Base-by-base conservation (phyloP, 2,113 vertebrate species). In the Pseudonaja textilis region DNA sequence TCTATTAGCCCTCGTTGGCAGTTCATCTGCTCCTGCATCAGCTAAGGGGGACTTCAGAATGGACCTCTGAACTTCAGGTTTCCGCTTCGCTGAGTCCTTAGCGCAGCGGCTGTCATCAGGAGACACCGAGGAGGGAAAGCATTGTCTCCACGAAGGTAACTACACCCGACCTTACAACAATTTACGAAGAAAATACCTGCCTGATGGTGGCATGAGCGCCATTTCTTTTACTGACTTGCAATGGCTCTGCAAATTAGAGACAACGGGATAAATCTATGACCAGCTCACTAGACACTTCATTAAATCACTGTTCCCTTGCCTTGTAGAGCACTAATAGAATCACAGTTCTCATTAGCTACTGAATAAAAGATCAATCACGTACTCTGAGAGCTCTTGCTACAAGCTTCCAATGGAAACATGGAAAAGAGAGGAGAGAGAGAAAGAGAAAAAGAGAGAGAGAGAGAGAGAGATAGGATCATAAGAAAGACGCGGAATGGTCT, bases 1-100 rank as follows among this genome's bases (percentile, higher is more conserved):
- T 99, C 98, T 98, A 99, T 99, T 99, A 99, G 98, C 98, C 97
- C 97, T 98, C 94, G 97, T 97, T 99, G 99, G 98, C 99, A 99
- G 98, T 98, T 99, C 98, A 98, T 98, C 98, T 98, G 99, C 98
- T 98, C 97, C 97, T 95, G 98, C 98, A 97, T 97, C 97, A 85
- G 97, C 97, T 96, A 92, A 97, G 97, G 97, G 98, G 98, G 97
- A 97, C 98, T 98, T 47, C 95, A 95, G 97, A 97, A 95, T 92
- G 93, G 97, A 99, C 98, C 98, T 98, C 98, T 98, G 98, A 98
- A 98, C 97, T 96, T 95, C 92, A 12, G 1, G 8, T 98, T 98
- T 99, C 98, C 95, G 96, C 98, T 98, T 96, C 97, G 95, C 97
- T 90, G 97, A 95, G 97, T 91, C 93, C 97, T 92, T 97, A 96